Evolutionary conservation across 2,113 vertebrate species (phyloP).

Genomic region (Notarius lentiginosus): DNA sequence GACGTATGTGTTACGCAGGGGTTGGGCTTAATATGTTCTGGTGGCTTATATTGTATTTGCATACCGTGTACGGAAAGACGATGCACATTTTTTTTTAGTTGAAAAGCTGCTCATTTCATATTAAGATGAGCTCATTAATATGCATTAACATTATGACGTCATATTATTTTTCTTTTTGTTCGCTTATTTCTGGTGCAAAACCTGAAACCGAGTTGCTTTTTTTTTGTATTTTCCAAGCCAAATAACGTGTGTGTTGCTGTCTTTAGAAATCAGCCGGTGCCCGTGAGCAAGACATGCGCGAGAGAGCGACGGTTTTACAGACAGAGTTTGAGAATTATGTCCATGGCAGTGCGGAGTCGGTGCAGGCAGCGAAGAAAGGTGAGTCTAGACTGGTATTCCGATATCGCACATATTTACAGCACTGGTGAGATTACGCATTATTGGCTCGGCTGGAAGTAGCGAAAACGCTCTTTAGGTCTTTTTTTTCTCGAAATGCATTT

Average conservation of each 20-base stretch:
- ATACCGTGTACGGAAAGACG: not conserved
- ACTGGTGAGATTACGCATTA: not conserved
- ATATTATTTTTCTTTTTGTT: not conserved
- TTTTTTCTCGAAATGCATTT: not conserved
- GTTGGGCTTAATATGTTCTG: not conserved
- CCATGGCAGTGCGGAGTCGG: slow-evolving; percentile 69
- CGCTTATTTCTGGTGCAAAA: not conserved
- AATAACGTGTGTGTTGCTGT: slow-evolving; percentile 30
- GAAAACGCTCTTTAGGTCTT: not conserved
- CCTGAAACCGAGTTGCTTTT: not conserved
- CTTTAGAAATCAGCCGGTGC: slow-evolving; percentile 69
- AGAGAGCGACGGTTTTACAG: slow-evolving; percentile 88
- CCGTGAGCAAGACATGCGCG: slow-evolving; percentile 79
- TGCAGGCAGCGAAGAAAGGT: slow-evolving; percentile 88
- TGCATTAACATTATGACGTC: not conserved
- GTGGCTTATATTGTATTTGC: not conserved
- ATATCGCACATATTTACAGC: not conserved
- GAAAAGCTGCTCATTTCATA: not conserved
- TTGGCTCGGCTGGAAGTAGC: not conserved
- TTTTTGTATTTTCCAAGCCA: not conserved
- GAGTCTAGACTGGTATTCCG: slow-evolving; percentile 37
- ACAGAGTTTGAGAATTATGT: slow-evolving; percentile 86
- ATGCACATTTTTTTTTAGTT: not conserved
- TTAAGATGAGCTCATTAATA: not conserved
- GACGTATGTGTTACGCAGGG: not conserved